Percentiles rank a stretch among this genome's conserved stretches.
Evolutionary conservation across 2,113 vertebrate genomes (phyloP).

Genomic region (Lampris megalopsis): DNA sequence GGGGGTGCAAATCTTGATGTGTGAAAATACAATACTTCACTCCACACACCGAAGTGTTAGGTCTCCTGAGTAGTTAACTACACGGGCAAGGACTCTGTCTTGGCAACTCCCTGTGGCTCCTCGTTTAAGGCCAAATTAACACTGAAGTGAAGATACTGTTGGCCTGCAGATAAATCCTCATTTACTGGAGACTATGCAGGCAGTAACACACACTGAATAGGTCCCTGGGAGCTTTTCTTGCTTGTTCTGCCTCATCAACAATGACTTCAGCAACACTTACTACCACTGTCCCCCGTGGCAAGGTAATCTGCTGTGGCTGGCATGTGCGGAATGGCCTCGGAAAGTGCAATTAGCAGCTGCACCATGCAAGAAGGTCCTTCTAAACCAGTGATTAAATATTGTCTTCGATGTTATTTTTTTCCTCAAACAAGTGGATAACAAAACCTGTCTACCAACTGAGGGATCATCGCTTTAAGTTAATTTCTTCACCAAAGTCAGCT

Average conservation of each 20-base stretch:
- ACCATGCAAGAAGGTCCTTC: background rate
- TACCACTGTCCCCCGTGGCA: slow-evolving; percentile 12
- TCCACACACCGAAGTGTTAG: slow-evolving; percentile 1
- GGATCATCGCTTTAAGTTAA: no score
- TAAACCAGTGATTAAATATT: background rate
- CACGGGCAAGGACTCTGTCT: slow-evolving; percentile 5
- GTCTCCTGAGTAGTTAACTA: background rate
- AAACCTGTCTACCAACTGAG: background rate
- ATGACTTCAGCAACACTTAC: slow-evolving; percentile 30
- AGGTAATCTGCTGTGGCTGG: slow-evolving; percentile 46
- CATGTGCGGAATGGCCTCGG: slow-evolving; percentile 43
- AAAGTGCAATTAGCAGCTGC: slow-evolving; percentile 34
- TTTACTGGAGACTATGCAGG: slow-evolving; percentile 28
- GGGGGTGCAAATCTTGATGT: background rate
- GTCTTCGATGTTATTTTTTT: background rate
- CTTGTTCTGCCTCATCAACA: slow-evolving; percentile 29
- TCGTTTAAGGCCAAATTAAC: slow-evolving; percentile 24
- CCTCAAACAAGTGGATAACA: background rate
- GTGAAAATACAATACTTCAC: slow-evolving; percentile 4
- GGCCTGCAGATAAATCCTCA: slow-evolving; percentile 45
- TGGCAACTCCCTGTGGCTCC: slow-evolving; percentile 5
- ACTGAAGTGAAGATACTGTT: background rate
- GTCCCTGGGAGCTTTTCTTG: slow-evolving; percentile 18
- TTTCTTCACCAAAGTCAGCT: no score
- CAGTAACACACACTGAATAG: slow-evolving; percentile 19